phyloP scores from a whole-genome alignment of 2,888 invertebrate species.

The Melolontha melolontha region DNA sequence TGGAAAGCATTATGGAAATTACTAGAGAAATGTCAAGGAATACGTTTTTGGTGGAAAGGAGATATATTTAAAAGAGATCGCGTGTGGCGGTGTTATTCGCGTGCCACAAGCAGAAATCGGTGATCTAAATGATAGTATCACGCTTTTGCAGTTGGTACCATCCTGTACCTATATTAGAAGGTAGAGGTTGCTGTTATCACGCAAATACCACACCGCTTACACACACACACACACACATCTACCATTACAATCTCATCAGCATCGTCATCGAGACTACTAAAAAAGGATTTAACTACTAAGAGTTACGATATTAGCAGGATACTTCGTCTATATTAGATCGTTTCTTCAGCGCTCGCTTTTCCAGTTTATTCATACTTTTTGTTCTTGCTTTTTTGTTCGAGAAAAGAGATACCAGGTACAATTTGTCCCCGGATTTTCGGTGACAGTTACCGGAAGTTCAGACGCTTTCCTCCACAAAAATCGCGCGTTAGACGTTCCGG shows the following conservation, averaged over 20 bases:
- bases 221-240: not conserved
- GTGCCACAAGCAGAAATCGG: constrained; percentile 31
- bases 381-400: constrained; percentile 3
- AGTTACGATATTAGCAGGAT: no score
- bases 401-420: constrained; percentile 13
- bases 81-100: constrained; percentile 48
- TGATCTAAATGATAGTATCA: constrained; percentile 35
- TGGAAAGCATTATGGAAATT: constrained; percentile 26
- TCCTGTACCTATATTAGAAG: constrained; percentile 43
- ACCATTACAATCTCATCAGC: not conserved
- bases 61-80: constrained; percentile 41
- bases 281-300: no score
- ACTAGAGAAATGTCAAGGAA: constrained; percentile 29
- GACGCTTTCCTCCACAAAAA: not conserved
- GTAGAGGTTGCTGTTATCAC: constrained; percentile 25
- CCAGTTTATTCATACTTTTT: not conserved
- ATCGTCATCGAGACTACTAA: no score
- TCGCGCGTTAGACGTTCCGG: constrained; percentile 2
- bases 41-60: constrained; percentile 13
- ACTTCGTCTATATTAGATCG: no score
- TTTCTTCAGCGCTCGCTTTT: not conserved
- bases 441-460: constrained; percentile 34
- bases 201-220: constrained; percentile 2
- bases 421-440: constrained; percentile 35
- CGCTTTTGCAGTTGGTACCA: constrained; percentile 50